Evolutionary conservation across 23 tunicate genomes (phyloP).

Genomic region (Trididemnum miniatum): DNA sequence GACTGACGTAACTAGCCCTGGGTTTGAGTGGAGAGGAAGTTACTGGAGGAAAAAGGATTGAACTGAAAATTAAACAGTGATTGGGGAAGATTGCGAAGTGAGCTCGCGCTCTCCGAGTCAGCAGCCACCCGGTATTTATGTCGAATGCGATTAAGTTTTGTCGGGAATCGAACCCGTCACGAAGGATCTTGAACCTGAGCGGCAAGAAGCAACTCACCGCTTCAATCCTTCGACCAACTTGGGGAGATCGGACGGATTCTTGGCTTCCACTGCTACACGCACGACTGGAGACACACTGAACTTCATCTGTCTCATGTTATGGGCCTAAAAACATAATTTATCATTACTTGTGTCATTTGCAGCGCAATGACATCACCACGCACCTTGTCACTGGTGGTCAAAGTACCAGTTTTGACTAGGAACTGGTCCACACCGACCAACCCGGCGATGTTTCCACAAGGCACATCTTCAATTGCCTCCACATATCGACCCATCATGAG

Average conservation of each 20-base stretch:
- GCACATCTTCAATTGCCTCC: slow-evolving; percentile 97
- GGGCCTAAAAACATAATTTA: slow-evolving; percentile 50
- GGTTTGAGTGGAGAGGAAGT: too few species aligned
- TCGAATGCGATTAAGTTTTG: too few species aligned
- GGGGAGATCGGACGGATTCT: slow-evolving; percentile 93
- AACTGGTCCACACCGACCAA: slow-evolving; percentile 97
- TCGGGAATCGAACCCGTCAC: too few species aligned
- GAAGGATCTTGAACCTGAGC: too few species aligned
- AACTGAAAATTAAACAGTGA: too few species aligned
- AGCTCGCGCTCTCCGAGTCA: too few species aligned
- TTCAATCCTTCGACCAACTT: slow-evolving; percentile 98
- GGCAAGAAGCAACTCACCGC: slow-evolving; percentile 51
- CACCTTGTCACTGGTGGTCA: slow-evolving; percentile 62
- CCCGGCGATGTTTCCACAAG: slow-evolving; percentile 97
- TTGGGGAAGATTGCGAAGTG: too few species aligned
- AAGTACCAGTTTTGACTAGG: slow-evolving; percentile 90
- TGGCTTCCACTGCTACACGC: slow-evolving; percentile 96
- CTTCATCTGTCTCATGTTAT: slow-evolving; percentile 98
- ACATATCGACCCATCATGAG: slow-evolving; percentile 99
- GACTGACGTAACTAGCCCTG: too few species aligned
- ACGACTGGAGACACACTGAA: slow-evolving; percentile 99
- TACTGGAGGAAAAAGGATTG: too few species aligned
- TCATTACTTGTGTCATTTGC: background rate
- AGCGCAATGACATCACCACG: background rate
- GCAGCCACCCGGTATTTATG: too few species aligned